Evolutionary conservation across 2,113 vertebrate species (phyloP).

Genomic region (Telmatochromis sp.): DNA sequence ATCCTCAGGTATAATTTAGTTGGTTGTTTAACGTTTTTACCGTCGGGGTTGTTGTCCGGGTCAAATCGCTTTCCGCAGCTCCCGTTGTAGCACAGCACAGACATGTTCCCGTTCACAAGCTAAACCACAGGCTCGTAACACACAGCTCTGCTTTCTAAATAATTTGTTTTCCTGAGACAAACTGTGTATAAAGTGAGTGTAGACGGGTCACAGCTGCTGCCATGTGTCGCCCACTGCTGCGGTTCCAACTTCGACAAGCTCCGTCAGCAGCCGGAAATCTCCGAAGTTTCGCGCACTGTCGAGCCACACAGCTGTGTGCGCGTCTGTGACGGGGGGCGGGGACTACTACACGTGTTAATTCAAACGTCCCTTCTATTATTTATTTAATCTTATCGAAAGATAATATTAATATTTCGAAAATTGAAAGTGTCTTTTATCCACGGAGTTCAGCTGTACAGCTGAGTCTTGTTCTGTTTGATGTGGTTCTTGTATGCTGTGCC

Average conservation of each 20-base stretch:
- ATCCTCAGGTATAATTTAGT: not conserved
- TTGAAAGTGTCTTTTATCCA: not conserved
- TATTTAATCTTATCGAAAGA: not conserved
- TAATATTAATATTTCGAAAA: not conserved
- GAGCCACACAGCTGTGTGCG: not conserved
- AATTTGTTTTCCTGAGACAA: not conserved
- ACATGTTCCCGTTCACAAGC: not conserved
- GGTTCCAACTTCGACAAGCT: not conserved
- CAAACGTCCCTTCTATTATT: not conserved
- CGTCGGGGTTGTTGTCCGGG: not conserved
- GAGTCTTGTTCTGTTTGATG: not conserved
- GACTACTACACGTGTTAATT: not conserved
- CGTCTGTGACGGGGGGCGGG: not conserved
- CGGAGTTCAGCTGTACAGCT: not conserved
- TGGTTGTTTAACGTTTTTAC: not conserved
- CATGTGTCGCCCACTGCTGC: not conserved
- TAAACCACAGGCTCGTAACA: not conserved
- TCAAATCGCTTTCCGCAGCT: not conserved
- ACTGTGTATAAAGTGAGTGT: not conserved
- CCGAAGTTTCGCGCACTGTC: not conserved
- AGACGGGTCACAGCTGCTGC: not conserved
- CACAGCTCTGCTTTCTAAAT: not conserved
- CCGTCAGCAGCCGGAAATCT: not conserved
- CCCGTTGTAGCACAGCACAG: not conserved
- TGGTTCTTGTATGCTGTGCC: not conserved